A percentile compares a stretch with the other conserved stretches of the same genome.
phyloP scores from a whole-genome alignment of 2,113 vertebrate species.

The Choloepus hoffmanni region DNA sequence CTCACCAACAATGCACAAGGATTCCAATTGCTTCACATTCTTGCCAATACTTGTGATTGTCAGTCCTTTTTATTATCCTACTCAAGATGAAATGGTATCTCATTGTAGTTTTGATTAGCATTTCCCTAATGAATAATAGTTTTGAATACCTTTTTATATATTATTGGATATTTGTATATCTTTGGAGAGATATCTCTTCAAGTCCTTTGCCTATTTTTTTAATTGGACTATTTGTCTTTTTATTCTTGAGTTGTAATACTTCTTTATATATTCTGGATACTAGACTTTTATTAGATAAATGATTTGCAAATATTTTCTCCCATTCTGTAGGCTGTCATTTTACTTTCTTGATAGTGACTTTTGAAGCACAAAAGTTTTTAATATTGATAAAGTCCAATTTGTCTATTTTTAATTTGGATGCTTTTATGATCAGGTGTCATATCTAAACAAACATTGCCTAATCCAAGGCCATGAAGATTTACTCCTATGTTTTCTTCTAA shows the following conservation, averaged over 20 bases:
- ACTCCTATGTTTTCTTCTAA: background rate
- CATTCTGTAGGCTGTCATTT: background rate
- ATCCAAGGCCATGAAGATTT: background rate
- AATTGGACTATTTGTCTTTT: constrained; percentile 6
- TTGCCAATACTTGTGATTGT: background rate
- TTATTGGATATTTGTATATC: background rate
- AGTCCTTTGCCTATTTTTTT: background rate
- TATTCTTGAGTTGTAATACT: background rate
- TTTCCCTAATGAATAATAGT: background rate
- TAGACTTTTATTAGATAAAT: background rate
- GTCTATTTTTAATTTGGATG: background rate
- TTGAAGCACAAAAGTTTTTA: background rate
- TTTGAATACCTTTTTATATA: background rate
- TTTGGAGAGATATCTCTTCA: background rate
- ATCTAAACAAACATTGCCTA: background rate
- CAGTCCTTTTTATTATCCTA: constrained; percentile 10
- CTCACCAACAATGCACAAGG: background rate
- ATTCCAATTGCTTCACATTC: background rate
- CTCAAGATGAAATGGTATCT: background rate
- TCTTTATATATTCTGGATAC: background rate
- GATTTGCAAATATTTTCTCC: constrained; percentile 27
- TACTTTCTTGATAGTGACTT: background rate
- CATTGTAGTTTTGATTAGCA: background rate
- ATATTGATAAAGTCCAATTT: background rate
- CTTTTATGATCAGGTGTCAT: background rate